Evolutionary conservation across 2,113 vertebrate genomes (phyloP).

Genomic region (Osmerus mordax): DNA sequence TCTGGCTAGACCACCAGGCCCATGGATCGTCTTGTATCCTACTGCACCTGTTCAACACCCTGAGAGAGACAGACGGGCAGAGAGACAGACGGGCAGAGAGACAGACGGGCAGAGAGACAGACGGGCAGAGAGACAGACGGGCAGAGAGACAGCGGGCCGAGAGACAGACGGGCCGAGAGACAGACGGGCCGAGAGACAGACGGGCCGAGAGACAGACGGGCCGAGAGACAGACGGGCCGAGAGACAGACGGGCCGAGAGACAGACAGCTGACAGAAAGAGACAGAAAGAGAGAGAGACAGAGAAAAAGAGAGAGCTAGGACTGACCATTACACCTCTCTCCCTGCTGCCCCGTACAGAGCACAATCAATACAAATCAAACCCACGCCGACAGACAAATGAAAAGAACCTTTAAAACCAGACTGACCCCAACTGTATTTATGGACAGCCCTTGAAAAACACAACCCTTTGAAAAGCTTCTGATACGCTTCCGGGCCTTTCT

Average conservation of each 20-base stretch:
- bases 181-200: too few relatives aligned
- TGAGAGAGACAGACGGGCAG: slow-evolving; percentile 1
- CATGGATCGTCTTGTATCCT: slow-evolving; percentile 12
- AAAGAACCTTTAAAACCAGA: background rate
- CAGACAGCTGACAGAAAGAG: background rate
- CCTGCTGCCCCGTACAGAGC: background rate
- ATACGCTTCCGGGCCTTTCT: background rate
- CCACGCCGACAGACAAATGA: background rate
- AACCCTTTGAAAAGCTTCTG: background rate
- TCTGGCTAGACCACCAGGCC: slow-evolving; percentile 5
- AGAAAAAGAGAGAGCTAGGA: too few relatives aligned
- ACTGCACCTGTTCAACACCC: slow-evolving; percentile 39
- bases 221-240: too few relatives aligned
- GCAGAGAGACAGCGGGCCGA: too few relatives aligned
- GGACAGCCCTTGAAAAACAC: background rate
- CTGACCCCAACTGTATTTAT: slow-evolving; percentile 6
- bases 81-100: background rate
- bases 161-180: too few relatives aligned
- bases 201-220: too few relatives aligned
- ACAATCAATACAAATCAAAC: background rate
- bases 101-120: too few relatives aligned
- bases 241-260: too few relatives aligned
- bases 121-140: too few relatives aligned
- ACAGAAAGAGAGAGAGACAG: background rate
- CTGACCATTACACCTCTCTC: background rate